Evolutionary conservation across 2,888 invertebrate genomes (phyloP).

Genomic region (Andrena minutula): DNA sequence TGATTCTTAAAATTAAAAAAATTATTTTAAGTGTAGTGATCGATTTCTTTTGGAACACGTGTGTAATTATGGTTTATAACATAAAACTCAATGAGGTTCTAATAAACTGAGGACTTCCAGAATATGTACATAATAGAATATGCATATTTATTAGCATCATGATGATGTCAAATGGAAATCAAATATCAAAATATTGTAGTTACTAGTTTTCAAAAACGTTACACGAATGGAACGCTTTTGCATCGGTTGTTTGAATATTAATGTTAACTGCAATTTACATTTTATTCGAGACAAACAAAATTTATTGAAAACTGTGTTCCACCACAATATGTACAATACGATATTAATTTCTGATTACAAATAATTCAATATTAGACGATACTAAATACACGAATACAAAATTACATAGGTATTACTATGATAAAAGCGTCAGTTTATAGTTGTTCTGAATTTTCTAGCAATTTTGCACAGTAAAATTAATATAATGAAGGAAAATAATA

Average conservation of each 20-base stretch:
- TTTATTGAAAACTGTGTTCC: background rate
- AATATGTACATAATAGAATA: background rate
- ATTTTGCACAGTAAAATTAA: background rate
- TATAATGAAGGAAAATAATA: constrained; percentile 18
- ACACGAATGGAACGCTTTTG: background rate
- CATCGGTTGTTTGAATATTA: no score
- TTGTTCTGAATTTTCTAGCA: background rate
- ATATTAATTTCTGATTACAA: constrained; percentile 1
- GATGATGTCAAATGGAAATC: constrained; percentile 4
- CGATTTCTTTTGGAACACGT: background rate
- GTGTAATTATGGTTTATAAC: constrained; percentile 33
- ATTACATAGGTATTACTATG: no score
- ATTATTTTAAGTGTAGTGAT: constrained; percentile 20
- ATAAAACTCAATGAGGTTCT: constrained; percentile 15
- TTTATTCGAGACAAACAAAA: no score
- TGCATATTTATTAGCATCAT: constrained; percentile 1
- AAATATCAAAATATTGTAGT: constrained; percentile 9
- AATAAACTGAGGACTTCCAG: background rate
- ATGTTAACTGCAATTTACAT: no score
- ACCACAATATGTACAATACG: background rate
- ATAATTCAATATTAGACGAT: background rate
- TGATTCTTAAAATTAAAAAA: constrained; percentile 46
- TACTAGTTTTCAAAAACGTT: background rate
- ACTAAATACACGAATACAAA: background rate
- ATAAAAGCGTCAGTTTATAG: no score